phyloP scores from a whole-genome alignment of 2,888 invertebrate genomes.

The Aphodius sticticus region DNA sequence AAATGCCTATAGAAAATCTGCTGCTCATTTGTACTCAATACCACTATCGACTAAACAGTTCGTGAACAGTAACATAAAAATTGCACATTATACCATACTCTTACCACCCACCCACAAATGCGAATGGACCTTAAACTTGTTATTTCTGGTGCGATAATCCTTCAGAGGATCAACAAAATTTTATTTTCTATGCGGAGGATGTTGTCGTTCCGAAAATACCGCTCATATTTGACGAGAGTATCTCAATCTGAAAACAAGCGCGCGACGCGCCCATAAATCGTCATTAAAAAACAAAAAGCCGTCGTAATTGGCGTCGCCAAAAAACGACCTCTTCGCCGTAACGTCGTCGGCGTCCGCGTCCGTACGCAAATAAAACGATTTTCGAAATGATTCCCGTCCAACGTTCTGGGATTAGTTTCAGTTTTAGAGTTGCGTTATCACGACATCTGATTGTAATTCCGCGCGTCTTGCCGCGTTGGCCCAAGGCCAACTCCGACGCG shows the following conservation, averaged over 20 bases:
- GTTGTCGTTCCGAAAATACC: not conserved
- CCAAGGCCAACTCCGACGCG: conserved; percentile 53
- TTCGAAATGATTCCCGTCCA: not conserved
- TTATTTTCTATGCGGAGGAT: not conserved
- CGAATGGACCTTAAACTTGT: no score
- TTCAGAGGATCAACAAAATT: not conserved
- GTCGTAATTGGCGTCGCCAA: not conserved
- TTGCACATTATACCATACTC: no score
- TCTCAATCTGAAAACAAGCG: not conserved
- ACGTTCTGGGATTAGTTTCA: not conserved
- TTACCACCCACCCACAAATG: no score
- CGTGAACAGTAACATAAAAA: no score
- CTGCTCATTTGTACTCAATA: no score
- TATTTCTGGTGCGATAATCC: not conserved
- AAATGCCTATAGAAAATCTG: no score
- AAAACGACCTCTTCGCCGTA: conserved; percentile 13
- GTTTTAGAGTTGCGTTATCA: conserved; percentile 38
- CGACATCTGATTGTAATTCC: conserved; percentile 48
- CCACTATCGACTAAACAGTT: no score
- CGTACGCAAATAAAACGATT: conserved; percentile 21
- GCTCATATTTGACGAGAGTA: not conserved
- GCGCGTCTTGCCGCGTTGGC: conserved; percentile 52
- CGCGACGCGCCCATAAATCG: not conserved
- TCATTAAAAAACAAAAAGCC: not conserved
- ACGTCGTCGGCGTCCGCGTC: conserved; percentile 17